Percentiles rank a stretch among this genome's conserved stretches.
phyloP scores from a whole-genome alignment of 2,888 invertebrate genomes.

The Plemyria rubiginata region DNA sequence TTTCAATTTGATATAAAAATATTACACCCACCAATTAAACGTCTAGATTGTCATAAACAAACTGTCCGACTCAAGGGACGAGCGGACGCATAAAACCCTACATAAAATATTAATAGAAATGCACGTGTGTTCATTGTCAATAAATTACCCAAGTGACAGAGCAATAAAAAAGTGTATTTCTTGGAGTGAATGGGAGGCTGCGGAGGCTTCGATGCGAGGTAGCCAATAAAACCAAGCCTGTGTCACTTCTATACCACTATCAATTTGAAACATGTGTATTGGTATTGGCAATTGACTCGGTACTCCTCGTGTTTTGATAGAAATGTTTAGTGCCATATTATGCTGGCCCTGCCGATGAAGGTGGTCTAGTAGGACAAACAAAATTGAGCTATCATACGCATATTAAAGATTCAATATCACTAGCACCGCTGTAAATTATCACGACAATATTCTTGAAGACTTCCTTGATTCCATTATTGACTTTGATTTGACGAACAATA shows the following conservation, averaged over 20 bases:
- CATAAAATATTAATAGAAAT: constrained; percentile 85
- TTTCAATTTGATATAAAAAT: constrained; percentile 38
- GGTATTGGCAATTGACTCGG: neutral
- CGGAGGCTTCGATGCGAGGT: constrained; percentile 82
- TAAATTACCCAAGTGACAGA: constrained; percentile 84
- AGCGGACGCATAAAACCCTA: constrained; percentile 71
- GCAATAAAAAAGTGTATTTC: constrained; percentile 84
- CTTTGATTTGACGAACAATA: neutral
- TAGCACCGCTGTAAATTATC: neutral
- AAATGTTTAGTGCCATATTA: neutral
- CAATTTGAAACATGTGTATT: constrained; percentile 1
- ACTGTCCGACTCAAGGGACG: constrained; percentile 66
- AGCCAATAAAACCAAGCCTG: constrained; percentile 65
- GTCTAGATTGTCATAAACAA: constrained; percentile 71
- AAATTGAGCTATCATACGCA: neutral
- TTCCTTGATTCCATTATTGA: neutral
- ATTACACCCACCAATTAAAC: constrained; percentile 66
- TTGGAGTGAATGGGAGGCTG: constrained; percentile 83
- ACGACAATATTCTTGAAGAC: neutral
- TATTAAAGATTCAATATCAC: neutral
- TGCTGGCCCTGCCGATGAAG: neutral
- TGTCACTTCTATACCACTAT: constrained; percentile 11
- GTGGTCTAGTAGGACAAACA: neutral
- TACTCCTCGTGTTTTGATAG: neutral
- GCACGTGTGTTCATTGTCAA: constrained; percentile 85